Base-by-base conservation (phyloP, 2,113 vertebrate genomes). In the Oxyruncus cristatus region DNA sequence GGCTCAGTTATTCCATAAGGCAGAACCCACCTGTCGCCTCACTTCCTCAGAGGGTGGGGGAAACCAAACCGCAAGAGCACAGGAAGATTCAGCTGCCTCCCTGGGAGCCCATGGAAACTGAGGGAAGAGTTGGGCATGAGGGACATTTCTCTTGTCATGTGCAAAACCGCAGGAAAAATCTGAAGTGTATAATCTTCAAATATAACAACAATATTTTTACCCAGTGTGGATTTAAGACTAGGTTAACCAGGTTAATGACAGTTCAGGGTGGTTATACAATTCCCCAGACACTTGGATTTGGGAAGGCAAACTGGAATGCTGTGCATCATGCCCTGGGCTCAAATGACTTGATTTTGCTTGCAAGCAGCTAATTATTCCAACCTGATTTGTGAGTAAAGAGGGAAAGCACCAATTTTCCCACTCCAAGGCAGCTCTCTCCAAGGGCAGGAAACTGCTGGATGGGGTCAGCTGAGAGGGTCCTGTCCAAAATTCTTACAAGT, bases 11-110 rank as follows among this genome's bases (percentile, higher is more conserved):
- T 28, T 72, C 56, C 11, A 1, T 17, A 26, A 39, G 61, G 39
- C 74, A 79, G 23, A 82, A 47, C 90, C 78, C 67, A 13, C 73
- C 88, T 87, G 65, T 15, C 62, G 37, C 0, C 0, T 46, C 74
- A 27, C 9, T 41, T 81, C 77, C 50, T 80, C 0, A 0, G 2
- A 44, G 73, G 7, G 19, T 5, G 14, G 12, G 14, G 9, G 46
- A 23, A 19, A 32, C 8, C 27, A 58, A 33, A 4, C 22, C 33
- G 35, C 58, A 14, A 0, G 49, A 42, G 11, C 35, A 39, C 39
- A 11, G 83, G 27, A 70, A 11, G 41, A 5, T 23, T 44, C 41
- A 19, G 3, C 16, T 65, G 39, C 50, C 10, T 5, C 28, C 76
- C 46, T n/a, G 71, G 37, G 85, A 82, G 3, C 22, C 33, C 12